Percentiles rank a stretch among this genome's conserved stretches.
Conservation (phyloP, 2,797 vertebrate species). For the Neomorphus geoffroyi region DNA sequence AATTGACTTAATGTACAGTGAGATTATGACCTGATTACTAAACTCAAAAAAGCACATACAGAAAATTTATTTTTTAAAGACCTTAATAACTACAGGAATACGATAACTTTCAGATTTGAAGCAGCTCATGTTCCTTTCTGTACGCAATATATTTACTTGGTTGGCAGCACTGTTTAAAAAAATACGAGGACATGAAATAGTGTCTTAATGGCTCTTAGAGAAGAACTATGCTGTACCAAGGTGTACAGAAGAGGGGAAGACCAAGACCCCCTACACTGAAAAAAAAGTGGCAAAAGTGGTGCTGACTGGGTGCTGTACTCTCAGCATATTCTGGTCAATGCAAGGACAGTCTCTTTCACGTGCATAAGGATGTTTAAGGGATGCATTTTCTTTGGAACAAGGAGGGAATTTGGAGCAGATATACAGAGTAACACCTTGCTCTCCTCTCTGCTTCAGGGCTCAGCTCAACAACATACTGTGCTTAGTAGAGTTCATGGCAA, state of each 20-base stretch:
- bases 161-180: not conserved
- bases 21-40: not conserved
- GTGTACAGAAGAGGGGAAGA: not conserved
- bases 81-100: not conserved
- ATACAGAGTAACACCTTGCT: not conserved
- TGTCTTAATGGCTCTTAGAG: not conserved
- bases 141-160: not conserved
- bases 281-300: not conserved
- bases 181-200: not conserved
- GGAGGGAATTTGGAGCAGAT: not conserved
- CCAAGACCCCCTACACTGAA: not conserved
- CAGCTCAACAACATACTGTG: not conserved
- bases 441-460: not conserved
- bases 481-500: not conserved
- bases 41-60: not conserved
- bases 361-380: not conserved
- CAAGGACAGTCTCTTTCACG: not conserved
- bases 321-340: rapidly evolving
- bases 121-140: not conserved
- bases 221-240: not conserved
- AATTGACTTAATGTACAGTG: not conserved
- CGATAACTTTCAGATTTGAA: not conserved
- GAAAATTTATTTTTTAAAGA: not conserved
- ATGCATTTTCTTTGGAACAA: not conserved
- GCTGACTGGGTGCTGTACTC: not conserved